Evolutionary conservation across 2,797 vertebrate species (phyloP), one percentile per base, ranked within the genome.

Genomic region (Enteromius trimaculatus): DNA sequence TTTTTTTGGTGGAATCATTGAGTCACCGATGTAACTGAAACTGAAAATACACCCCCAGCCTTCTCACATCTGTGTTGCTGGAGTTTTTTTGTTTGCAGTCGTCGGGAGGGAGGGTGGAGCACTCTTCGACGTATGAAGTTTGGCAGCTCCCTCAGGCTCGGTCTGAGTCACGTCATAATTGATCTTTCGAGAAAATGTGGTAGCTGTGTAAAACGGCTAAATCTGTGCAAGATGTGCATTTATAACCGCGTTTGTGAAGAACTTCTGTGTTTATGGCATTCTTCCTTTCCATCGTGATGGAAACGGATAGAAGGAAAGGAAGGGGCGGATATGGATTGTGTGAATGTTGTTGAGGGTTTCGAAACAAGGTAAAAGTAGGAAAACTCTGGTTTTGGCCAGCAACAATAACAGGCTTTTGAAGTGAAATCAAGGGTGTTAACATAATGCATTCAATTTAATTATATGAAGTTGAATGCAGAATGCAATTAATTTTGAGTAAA

Each of bases 21-120:
- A 95, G 93, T 95, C 94, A 94, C 90, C 86, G 79, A 89, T 91
- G 88, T 92, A 94, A 94, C 93, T 92, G 90, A 93, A 93, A 92
- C 90, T 91, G 91, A 92, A 93, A 89, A 86, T 92, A 92, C 90
- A 87, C 89, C 86, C 87, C 87, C 80, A 90, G 89, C n/a, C 88
- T 86, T 90, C 88, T 80, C 60, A 79, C 72, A 49, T 83, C 81
- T 66, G 74, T 84, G 83, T 89, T 92, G 78, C 86, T 77, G 51
- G 16, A 47, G 1, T 79, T 79, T 93, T 85, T 85, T 86, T 92
- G 88, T 94, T 86, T 92, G 90, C 89, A 92, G 89, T 92, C 78
- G 85, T 93, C 86, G 78, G 90, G 68, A 88, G 83, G 88, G 91
- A 93, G 93, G 94, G 92, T 92, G 92, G 92, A 92, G 93, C 90